Base-by-base conservation (phyloP, 2,888 invertebrate genomes). In the Pterobdella sp. region DNA sequence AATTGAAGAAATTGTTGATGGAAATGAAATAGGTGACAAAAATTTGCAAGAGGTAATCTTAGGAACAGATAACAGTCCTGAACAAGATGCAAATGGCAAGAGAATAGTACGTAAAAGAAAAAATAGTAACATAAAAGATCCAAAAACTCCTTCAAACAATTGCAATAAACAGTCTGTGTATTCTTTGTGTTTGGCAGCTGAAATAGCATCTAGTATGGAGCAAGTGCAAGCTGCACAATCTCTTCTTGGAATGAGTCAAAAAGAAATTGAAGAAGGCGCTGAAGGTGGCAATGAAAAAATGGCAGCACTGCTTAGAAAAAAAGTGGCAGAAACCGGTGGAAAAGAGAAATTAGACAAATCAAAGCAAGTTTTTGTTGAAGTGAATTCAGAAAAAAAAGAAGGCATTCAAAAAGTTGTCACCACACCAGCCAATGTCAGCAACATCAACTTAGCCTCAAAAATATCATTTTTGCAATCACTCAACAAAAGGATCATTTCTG, bases 171-270 rank as follows among this genome's bases (percentile, higher is more conserved):
- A 42, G 34, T 71, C 71, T 3, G 71, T 71, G 2, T 71, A 71
- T 36, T 56, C 35, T 3, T 31, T 71, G 35, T 71, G 71, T 63
- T 36, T 71, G 35, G 71, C 71, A 35, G 71, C 71, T 4, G 71
- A 71, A 52, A 71, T 71, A 14, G 71, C 71, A 26, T 71, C 71
- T 22, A 71, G 71, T 63, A 71, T 71, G 63, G 71, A 71, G 37
- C 52, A 52, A 1, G 71, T 71, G 35, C 71, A 71, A 31, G 71
- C 71, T 32, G 71, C 71, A n/a, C 52, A 71, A 37, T 71, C 71
- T 29, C 63, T 71, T 10, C 36, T 71, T 7, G 71, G 71, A 18
- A 71, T 71, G 71, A 63, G 63, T 34, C 34, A 42, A 52, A 37
- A 69, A 32, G 56, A 71, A 36, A 56, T 52, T n/a, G 71, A 71